These are phyloP conservation scores for Labroides dimidiatus DNA, from an alignment of 2,797 vertebrate genomes.

Conservation along the genomic window DNA sequence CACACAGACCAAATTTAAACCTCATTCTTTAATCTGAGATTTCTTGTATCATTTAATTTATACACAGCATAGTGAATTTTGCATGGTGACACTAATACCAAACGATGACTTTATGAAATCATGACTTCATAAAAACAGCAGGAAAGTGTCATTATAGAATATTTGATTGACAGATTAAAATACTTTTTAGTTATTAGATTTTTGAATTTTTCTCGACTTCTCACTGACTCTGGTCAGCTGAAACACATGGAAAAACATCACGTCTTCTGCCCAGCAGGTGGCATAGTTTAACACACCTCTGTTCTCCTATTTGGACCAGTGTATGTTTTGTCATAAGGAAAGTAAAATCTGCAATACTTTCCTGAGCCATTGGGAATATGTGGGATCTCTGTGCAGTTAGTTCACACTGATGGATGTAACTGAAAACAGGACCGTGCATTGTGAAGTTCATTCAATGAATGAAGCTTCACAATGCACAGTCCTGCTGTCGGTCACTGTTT, in stretches of 20 bases:
- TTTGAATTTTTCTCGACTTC: too few species aligned
- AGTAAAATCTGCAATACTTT: constrained; percentile 1
- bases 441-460: constrained; percentile 4
- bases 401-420: constrained; percentile 6
- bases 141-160: background rate
- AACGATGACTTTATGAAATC: too few species aligned
- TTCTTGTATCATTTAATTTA: too few species aligned
- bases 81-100: too few species aligned
- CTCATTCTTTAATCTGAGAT: too few species aligned
- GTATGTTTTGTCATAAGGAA: background rate
- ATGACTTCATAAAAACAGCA: background rate
- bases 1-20: too few species aligned
- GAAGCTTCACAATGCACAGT: background rate
- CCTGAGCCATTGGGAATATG: background rate
- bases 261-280: constrained; percentile 67
- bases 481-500: too few species aligned
- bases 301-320: background rate
- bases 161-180: background rate
- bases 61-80: too few species aligned
- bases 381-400: background rate
- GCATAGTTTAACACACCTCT: constrained; percentile 52
- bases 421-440: background rate
- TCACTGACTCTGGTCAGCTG: background rate
- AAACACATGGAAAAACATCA: background rate
- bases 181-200: too few species aligned